Base-by-base conservation (phyloP, 2,797 vertebrate genomes). In the Intellagama lesueurii region DNA sequence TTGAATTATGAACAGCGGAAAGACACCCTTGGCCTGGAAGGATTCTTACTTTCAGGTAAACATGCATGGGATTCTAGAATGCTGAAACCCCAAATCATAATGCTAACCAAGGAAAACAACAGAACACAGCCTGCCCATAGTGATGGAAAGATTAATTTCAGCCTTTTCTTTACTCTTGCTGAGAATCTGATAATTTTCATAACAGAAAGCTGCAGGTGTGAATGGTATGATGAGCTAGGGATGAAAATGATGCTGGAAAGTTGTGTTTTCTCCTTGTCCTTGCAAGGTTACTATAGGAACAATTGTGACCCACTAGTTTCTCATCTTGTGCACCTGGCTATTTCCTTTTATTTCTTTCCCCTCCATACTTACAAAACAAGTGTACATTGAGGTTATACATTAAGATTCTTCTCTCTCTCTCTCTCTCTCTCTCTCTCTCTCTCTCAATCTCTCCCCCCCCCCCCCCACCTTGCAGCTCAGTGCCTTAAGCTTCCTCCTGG, bases 401-500 rank as follows among this genome's bases (percentile, higher is more conserved):
- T 92, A 4, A 0, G 40, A 91, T 91, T 90, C 91, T 32, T 78
- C 89, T 91, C 68, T 86, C 92, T 78, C 85, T 91, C 81, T 52
- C 40, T 85, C 91, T 77, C 87, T 92, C 72, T 93, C 1, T 26
- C 75, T 87, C 90, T 66, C 88, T 90, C 52, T 1, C 91, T 77
- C 87, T 92, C 72, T 93, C 1, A 16, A 72, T 87, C 90, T 66
- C 88, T 90, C 52, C 0, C 52, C 52, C 85, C 91, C 77, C 88
- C 92, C 76, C 92, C 83, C 14, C 52, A 56, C 52, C 14, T 94
- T 89, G 64, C 77, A 92, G 83, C 35, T 94, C 93, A 93, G 90
- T 90, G 89, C 91, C 87, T 93, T 85, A 95, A 95, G 85, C 44
- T 60, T 93, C 86, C 93, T 82, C 80, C 93, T 90, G 93, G 85